Evolutionary conservation across 2,888 invertebrate genomes (phyloP), one percentile per base, ranked within the genome.

Genomic region (Anoncus sp.): DNA sequence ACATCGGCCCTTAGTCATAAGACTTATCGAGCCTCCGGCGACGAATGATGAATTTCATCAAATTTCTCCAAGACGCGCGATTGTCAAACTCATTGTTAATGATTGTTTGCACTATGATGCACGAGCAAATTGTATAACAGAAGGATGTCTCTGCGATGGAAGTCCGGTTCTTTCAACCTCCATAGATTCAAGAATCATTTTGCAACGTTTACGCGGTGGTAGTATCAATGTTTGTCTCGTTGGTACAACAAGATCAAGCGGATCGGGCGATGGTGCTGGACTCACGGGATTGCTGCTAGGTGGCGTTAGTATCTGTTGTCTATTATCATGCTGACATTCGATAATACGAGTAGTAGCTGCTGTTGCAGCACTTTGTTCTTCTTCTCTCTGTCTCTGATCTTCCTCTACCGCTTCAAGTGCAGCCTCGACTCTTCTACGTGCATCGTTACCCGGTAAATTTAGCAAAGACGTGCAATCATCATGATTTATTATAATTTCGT

Each of bases 81-180:
- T n/a, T n/a, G n/a, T n/a, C n/a, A n/a, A n/a, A n/a, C n/a, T n/a
- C n/a, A n/a, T n/a, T n/a, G n/a, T n/a, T n/a, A n/a, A n/a, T n/a
- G n/a, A n/a, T n/a, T n/a, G n/a, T n/a, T 43, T n/a, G 22, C 20
- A 72, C 77, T 79, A 82, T 53, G 82, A 81, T n/a, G 96, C 95
- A 82, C 95, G 94, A 18, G 97, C 97, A 89, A 96, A 97, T 84
- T 97, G 97, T 89, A 97, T 97, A 60, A 97, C 97, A 3, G 97
- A 97, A 88, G 93, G 95, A 89, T 92, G 91, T 72, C 91, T 89
- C 69, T 91, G 89, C 14, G 89, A 87, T 14, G 91, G 89, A 7
- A 87, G 76, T 40, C 86, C 86, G 43, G 86, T 88, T 49, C 90
- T 86, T 40, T 91, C 90, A 75, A 85, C 89, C 83, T 93, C 93